These are phyloP conservation scores for Noctua fimbriata DNA, from an alignment of 2,888 invertebrate species.

Conservation along the genomic window DNA sequence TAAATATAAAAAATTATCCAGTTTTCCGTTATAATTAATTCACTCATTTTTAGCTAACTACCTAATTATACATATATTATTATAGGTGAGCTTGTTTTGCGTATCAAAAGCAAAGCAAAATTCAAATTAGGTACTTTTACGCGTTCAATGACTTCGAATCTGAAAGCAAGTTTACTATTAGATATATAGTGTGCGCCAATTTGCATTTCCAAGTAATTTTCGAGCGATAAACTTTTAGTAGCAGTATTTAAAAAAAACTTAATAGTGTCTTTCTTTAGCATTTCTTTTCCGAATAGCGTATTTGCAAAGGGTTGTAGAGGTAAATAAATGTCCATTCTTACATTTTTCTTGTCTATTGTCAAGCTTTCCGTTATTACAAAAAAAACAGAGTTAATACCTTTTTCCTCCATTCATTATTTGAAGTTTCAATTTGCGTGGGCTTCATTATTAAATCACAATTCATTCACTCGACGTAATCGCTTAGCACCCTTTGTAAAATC, in stretches of 20 bases:
- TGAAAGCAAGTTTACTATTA: neutral
- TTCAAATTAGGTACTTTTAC: neutral
- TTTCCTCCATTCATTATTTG: neutral
- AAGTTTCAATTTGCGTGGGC: neutral
- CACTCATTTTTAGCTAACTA: neutral
- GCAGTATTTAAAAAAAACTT: neutral
- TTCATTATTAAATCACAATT: neutral
- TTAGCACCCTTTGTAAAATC: constrained; percentile 11
- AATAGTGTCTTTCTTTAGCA: neutral
- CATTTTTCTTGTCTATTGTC: neutral
- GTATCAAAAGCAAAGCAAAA: neutral
- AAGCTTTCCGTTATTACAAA: neutral
- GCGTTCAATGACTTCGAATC: neutral
- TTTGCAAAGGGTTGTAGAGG: neutral
- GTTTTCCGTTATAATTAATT: neutral
- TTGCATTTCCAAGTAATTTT: neutral
- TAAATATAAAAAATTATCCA: neutral
- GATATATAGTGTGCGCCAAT: neutral
- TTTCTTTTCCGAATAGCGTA: neutral
- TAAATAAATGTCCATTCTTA: neutral
- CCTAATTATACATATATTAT: neutral
- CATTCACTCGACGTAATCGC: neutral
- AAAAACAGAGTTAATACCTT: neutral
- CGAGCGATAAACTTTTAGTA: neutral
- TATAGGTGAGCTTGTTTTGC: neutral